Evolutionary conservation across 2,888 invertebrate genomes (phyloP).

Genomic region (Heliconius aoede): DNA sequence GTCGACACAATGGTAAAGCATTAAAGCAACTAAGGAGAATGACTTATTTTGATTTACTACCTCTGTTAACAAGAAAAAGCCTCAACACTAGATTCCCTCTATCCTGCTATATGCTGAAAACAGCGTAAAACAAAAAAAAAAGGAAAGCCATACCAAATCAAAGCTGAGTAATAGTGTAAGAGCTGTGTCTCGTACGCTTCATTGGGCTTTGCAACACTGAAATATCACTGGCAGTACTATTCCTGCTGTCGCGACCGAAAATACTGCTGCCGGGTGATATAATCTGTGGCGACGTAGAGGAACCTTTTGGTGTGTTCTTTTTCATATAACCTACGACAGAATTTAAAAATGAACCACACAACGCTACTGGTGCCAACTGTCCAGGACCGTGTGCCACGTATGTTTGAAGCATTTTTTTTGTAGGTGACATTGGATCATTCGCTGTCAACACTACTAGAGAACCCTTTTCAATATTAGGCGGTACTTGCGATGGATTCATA

Average conservation of each 20-base stretch:
- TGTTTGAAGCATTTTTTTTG: slow-evolving; percentile 76
- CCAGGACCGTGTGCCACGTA: slow-evolving; percentile 71
- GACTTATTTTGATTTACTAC: not conserved
- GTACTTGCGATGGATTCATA: slow-evolving; percentile 53
- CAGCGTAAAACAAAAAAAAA: not conserved
- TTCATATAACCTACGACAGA: slow-evolving; percentile 75
- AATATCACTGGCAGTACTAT: slow-evolving; percentile 58
- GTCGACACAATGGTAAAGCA: not conserved
- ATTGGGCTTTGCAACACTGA: slow-evolving; percentile 58
- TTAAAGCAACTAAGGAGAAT: too few species aligned
- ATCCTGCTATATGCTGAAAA: not conserved
- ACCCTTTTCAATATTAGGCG: slow-evolving; percentile 70
- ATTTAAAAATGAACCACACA: slow-evolving; percentile 66
- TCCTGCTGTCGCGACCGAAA: slow-evolving; percentile 60
- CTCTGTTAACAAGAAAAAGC: not conserved
- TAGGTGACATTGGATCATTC: slow-evolving; percentile 70
- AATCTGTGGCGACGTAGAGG: slow-evolving; percentile 70
- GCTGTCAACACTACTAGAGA: slow-evolving; percentile 75
- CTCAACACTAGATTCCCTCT: not conserved
- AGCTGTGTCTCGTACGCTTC: slow-evolving; percentile 65
- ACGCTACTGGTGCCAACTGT: slow-evolving; percentile 66
- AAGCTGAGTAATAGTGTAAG: slow-evolving; percentile 74
- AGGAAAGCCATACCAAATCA: slow-evolving; percentile 44
- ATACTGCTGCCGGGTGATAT: slow-evolving; percentile 70
- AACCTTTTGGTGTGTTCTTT: slow-evolving; percentile 64